Percentiles rank a stretch among this genome's conserved stretches.
Conservation (phyloP, 2,113 vertebrate species). For the Heterotis niloticus region DNA sequence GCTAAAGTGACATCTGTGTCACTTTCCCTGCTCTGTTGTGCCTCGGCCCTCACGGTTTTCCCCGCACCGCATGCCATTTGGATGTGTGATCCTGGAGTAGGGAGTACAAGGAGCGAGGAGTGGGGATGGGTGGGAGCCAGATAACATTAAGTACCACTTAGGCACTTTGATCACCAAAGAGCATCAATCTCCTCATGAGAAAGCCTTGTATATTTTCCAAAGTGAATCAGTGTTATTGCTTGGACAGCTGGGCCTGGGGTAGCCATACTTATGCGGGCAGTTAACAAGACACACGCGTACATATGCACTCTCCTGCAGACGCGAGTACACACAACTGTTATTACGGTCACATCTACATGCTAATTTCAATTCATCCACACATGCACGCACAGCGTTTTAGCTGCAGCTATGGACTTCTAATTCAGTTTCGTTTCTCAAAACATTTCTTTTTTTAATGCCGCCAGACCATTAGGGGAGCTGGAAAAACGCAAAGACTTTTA, state of each 20-base stretch:
- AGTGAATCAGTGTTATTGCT: constrained; percentile 41
- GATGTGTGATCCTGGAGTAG: constrained; percentile 12
- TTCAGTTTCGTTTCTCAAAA: too few relatives aligned
- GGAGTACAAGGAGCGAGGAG: neutral
- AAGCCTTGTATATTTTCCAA: constrained; percentile 41
- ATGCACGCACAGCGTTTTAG: too few relatives aligned
- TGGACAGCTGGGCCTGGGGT: constrained; percentile 14
- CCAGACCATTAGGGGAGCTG: too few relatives aligned
- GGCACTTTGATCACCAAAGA: constrained; percentile 44
- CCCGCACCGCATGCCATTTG: neutral
- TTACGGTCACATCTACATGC: neutral
- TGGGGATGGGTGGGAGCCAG: constrained; percentile 21
- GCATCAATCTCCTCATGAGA: constrained; percentile 32
- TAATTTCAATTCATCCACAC: neutral
- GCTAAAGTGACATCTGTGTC: constrained; percentile 4
- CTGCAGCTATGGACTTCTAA: too few relatives aligned
- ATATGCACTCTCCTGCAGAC: neutral
- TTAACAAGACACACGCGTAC: neutral
- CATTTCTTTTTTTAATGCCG: neutral
- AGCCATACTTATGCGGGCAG: neutral
- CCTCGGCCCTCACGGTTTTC: neutral
- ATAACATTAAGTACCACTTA: constrained; percentile 46
- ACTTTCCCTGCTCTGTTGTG: too few relatives aligned
- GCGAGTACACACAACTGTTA: neutral
- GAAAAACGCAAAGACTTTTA: too few relatives aligned